Base-by-base conservation (phyloP, 2,888 invertebrate species). In the Parelbella ahira region DNA sequence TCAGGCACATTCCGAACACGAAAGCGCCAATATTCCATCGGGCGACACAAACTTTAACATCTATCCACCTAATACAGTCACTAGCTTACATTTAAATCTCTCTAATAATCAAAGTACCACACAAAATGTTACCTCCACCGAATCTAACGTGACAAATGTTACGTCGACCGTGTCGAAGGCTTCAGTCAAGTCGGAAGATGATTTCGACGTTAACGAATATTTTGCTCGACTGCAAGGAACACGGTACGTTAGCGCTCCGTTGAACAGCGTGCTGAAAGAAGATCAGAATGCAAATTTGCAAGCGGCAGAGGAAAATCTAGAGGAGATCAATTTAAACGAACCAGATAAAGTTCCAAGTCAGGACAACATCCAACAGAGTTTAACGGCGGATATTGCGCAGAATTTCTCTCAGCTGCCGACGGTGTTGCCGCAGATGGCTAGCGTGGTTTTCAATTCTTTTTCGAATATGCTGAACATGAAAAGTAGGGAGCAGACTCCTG, bases 361-460 rank as follows among this genome's bases (percentile, higher is more conserved):
- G 0, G 56, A 56, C 1, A 48, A n/a, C n/a, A n/a, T 58, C 0
- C 77, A 72, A 30, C 78, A 84, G 3, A 82, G 88, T 52, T 25
- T 88, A 1, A 83, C 87, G 0, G 74, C 88, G 0, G 88, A 88
- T 57, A 80, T 88, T n/a, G 88, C 88, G 0, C 87, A 88, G 60
- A 88, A 88, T 42, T 83, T 88, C 27, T 90, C 90, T 0, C 90
- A 91, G 19, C 57, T 90, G 13, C 90, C 90, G 0, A 79, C 89
- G 0, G 90, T 90, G 0, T 50, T 90, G 45, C 90, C 90, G 0
- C 88, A 90, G 37, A 88, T 90, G 2, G 90, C 91, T 0, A 90
- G 90, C 29, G 90, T 90, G 4, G 91, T 92, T 0, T 90, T 92
- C 49, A 90, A 90, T 18, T 91, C 91, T 0, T 90, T 90, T 50